Conservation (phyloP, 1,140 invertebrate species). For the Drosophila kurseongensis region DNA sequence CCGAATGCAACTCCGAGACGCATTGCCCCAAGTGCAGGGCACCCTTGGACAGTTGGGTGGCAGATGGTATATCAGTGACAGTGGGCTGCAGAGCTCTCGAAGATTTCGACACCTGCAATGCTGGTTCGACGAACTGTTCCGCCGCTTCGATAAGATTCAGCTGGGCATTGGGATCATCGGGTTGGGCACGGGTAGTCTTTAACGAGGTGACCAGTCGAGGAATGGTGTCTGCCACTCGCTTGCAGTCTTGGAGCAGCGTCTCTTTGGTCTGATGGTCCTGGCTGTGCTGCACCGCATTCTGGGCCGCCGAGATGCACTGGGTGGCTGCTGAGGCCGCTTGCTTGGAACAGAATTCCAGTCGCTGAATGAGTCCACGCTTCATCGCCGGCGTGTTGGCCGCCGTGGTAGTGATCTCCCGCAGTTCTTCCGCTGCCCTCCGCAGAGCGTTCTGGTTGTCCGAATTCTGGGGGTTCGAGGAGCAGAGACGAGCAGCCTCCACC, state of each 20-base stretch:
- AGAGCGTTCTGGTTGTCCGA: slow-evolving; percentile 93
- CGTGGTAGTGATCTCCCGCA: slow-evolving; percentile 94
- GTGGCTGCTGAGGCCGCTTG: slow-evolving; percentile 95
- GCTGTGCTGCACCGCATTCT: slow-evolving; percentile 89
- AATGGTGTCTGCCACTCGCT: slow-evolving; percentile 91
- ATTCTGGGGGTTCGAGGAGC: slow-evolving; percentile 94
- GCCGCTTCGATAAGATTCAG: slow-evolving; percentile 94
- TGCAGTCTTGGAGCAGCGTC: slow-evolving; percentile 91
- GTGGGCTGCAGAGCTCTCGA: slow-evolving; percentile 94
- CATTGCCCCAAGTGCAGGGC: slow-evolving; percentile 80
- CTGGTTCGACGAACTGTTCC: slow-evolving; percentile 92
- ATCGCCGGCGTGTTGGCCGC: slow-evolving; percentile 91
- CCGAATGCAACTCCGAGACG: slow-evolving; percentile 87
- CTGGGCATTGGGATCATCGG: slow-evolving; percentile 91
- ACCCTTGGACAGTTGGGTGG: slow-evolving; percentile 87
- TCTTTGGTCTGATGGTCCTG: slow-evolving; percentile 84
- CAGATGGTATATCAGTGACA: slow-evolving; percentile 91
- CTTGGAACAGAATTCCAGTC: slow-evolving; percentile 92
- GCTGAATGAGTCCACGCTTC: slow-evolving; percentile 91
- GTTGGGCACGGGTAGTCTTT: slow-evolving; percentile 89
- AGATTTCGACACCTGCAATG: slow-evolving; percentile 89
- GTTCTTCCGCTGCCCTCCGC: slow-evolving; percentile 94
- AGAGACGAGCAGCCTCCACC: slow-evolving; percentile 97
- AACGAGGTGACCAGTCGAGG: slow-evolving; percentile 93
- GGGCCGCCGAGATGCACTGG: slow-evolving; percentile 94